Evolutionary conservation across 2,113 vertebrate genomes (phyloP).

Genomic region (Parus major): DNA sequence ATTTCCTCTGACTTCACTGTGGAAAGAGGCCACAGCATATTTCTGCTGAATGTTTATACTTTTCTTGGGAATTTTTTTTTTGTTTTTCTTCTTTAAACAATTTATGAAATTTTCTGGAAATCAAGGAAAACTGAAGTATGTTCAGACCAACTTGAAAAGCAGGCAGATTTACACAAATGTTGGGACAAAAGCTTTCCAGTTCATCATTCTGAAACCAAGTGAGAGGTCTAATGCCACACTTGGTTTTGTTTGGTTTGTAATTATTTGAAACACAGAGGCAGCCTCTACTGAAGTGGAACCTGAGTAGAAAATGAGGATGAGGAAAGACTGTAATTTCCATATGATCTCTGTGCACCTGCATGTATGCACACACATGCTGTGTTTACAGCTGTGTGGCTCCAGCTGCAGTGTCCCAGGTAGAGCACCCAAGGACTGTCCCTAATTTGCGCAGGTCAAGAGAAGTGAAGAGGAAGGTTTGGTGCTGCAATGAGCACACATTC

Average conservation of each 20-base stretch:
- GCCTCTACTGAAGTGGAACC: not conserved
- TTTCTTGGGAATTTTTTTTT: conserved; percentile 11
- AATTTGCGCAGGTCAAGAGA: not conserved
- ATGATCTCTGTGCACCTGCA: not conserved
- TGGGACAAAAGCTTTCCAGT: not conserved
- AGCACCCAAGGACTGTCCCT: too few relatives aligned
- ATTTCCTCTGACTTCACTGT: conserved; percentile 4
- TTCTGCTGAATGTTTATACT: conserved; percentile 37
- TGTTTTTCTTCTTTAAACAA: conserved; percentile 12
- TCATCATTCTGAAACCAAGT: not conserved
- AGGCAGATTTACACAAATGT: not conserved
- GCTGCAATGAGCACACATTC: rapidly evolving
- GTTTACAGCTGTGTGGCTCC: not conserved
- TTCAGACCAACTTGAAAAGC: not conserved
- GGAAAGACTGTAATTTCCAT: not conserved
- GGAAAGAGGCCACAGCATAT: conserved; percentile 13
- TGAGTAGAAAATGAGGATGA: not conserved
- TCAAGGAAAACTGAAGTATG: not conserved
- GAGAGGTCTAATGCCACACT: not conserved
- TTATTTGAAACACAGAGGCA: not conserved
- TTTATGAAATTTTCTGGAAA: not conserved
- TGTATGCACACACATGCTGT: rapidly evolving
- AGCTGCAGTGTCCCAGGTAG: not conserved
- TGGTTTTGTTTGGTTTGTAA: not conserved
- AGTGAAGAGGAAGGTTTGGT: not conserved